Evolutionary conservation across 2,888 invertebrate genomes (phyloP).

Genomic region (Adelognathus sp.): DNA sequence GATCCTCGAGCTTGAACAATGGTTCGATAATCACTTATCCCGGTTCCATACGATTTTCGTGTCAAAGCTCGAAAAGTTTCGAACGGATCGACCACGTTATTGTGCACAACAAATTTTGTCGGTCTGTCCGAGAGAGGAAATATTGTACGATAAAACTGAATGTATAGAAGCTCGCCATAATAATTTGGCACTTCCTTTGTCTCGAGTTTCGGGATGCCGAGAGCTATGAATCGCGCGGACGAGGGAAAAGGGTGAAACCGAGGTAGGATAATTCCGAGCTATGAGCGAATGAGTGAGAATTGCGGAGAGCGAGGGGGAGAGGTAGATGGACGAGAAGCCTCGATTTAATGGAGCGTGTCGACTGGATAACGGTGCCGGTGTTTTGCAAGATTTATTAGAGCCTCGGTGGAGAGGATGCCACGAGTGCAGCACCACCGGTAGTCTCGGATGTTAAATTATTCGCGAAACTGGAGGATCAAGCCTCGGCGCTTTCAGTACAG

Average conservation of each 20-base stretch:
- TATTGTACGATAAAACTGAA: no score
- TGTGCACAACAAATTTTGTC: slow-evolving; percentile 40
- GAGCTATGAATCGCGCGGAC: slow-evolving; percentile 30
- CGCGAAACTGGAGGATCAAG: slow-evolving; percentile 56
- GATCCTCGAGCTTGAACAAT: no score
- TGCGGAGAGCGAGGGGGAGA: neutral
- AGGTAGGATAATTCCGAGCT: neutral
- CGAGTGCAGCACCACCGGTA: slow-evolving; percentile 33
- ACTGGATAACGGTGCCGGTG: slow-evolving; percentile 69
- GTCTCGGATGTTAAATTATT: slow-evolving; percentile 52
- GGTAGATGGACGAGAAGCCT: slow-evolving; percentile 13
- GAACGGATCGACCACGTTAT: no score
- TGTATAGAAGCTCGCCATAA: slow-evolving; percentile 5
- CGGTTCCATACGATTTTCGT: no score
- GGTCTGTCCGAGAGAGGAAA: neutral
- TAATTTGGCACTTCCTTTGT: slow-evolving; percentile 44
- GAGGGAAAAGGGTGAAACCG: slow-evolving; percentile 16
- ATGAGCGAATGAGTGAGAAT: slow-evolving; percentile 3
- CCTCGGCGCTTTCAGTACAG: slow-evolving; percentile 11
- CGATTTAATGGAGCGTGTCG: slow-evolving; percentile 75
- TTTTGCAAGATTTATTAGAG: slow-evolving; percentile 71
- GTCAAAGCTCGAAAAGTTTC: no score
- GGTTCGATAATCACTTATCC: no score
- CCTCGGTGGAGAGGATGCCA: slow-evolving; percentile 49
- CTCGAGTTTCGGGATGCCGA: slow-evolving; percentile 3